Evolutionary conservation across 2,113 vertebrate species (phyloP).

Genomic region (Corvus moneduloides): DNA sequence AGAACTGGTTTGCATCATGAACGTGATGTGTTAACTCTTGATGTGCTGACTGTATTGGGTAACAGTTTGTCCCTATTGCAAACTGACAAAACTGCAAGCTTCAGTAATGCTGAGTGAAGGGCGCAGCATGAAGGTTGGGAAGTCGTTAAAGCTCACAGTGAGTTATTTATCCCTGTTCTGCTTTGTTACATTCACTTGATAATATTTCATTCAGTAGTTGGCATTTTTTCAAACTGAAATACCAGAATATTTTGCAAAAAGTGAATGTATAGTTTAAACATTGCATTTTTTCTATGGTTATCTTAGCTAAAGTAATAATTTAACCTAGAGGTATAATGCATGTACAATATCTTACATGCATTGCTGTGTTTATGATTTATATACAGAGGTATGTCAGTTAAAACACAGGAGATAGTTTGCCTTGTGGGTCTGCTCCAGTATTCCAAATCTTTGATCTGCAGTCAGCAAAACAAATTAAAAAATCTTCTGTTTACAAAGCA

Average conservation of each 20-base stretch:
- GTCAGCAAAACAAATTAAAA: background rate
- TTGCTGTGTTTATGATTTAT: background rate
- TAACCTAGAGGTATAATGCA: background rate
- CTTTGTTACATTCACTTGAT: background rate
- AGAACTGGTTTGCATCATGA: background rate
- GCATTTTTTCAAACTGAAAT: background rate
- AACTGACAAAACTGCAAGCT: background rate
- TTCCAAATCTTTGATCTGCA: background rate
- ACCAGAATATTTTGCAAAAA: background rate
- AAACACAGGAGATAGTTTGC: background rate
- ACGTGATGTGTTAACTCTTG: background rate
- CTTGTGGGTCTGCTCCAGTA: background rate
- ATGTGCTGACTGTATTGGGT: background rate
- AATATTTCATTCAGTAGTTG: background rate
- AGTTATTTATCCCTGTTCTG: background rate
- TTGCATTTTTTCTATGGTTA: background rate
- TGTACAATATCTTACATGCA: background rate
- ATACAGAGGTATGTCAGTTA: background rate
- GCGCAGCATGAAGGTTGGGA: fast-evolving
- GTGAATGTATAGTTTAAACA: background rate
- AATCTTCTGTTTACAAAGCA: background rate
- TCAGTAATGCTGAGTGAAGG: background rate
- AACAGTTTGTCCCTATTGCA: background rate
- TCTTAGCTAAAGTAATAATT: background rate
- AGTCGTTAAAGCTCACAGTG: background rate